Evolutionary conservation across 2,888 invertebrate genomes (phyloP).

Genomic region (Hemistola chrysoprasaria): DNA sequence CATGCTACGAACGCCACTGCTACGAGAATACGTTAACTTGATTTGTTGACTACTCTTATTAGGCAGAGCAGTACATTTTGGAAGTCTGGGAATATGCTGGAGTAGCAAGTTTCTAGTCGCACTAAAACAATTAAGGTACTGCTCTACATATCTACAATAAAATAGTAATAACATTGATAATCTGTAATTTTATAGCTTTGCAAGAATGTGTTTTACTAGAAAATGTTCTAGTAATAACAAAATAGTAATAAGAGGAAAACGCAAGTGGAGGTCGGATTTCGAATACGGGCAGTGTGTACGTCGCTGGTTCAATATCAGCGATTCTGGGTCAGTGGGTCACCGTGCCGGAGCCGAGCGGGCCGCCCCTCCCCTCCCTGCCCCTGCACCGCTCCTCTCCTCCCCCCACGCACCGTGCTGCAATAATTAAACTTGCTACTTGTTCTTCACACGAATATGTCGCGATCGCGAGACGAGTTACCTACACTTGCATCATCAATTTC

Average conservation of each 20-base stretch:
- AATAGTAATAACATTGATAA: too few relatives aligned
- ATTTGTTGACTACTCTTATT: too few relatives aligned
- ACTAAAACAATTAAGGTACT: too few relatives aligned
- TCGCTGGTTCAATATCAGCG: constrained; percentile 79
- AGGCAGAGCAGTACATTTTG: too few relatives aligned
- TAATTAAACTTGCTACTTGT: constrained; percentile 65
- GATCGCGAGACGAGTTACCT: constrained; percentile 27
- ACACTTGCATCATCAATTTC: constrained; percentile 27
- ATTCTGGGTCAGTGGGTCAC: constrained; percentile 80
- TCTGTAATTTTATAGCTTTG: not conserved
- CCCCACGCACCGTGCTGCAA: constrained; percentile 32
- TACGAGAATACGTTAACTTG: too few relatives aligned
- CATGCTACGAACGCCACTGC: too few relatives aligned
- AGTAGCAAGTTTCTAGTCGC: too few relatives aligned
- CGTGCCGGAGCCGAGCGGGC: constrained; percentile 59
- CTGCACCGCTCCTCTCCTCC: too few relatives aligned
- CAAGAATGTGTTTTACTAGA: constrained; percentile 1
- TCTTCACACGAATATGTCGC: constrained; percentile 54
- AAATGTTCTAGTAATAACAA: constrained; percentile 25
- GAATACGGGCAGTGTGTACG: constrained; percentile 69
- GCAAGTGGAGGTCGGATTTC: constrained; percentile 73
- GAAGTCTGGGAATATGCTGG: too few relatives aligned
- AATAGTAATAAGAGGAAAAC: constrained; percentile 58
- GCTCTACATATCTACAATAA: too few relatives aligned
- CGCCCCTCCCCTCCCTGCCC: constrained; percentile 39